phyloP scores from a whole-genome alignment of 35 echinoderm and acorn worm species.

The Heliocidaris erythrogramma region DNA sequence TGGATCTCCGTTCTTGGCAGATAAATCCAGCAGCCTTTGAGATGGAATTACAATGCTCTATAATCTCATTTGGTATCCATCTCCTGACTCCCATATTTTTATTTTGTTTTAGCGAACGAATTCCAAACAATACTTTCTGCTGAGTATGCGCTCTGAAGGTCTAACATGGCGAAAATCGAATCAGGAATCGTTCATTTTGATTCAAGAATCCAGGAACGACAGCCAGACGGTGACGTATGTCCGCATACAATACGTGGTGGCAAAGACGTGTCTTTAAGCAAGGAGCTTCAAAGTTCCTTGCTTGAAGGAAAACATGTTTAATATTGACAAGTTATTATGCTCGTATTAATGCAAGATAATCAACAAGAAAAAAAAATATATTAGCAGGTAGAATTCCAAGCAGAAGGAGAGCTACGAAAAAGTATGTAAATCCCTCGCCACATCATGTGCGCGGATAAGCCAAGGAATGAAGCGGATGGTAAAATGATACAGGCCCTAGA shows the following conservation, averaged over 20 bases:
- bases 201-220: background rate
- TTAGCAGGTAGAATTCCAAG: no score
- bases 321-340: no score
- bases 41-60: background rate
- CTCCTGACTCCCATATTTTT: background rate
- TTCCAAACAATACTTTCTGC: background rate
- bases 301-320: no score
- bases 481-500: background rate
- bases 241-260: background rate
- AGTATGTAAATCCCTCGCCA: no score
- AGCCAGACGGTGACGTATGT: background rate
- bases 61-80: background rate
- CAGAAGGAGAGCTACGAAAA: no score
- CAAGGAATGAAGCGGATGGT: no score
- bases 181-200: background rate
- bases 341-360: no score
- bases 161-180: background rate
- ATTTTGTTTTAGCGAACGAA: background rate
- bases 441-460: no score
- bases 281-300: no score
- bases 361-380: no score
- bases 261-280: background rate
- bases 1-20: background rate
- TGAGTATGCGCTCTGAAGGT: background rate
- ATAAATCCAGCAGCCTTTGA: background rate